Evolutionary conservation across 2,113 vertebrate species (phyloP), one percentile per base, ranked within the genome.

Genomic region (Antennarius striatus): DNA sequence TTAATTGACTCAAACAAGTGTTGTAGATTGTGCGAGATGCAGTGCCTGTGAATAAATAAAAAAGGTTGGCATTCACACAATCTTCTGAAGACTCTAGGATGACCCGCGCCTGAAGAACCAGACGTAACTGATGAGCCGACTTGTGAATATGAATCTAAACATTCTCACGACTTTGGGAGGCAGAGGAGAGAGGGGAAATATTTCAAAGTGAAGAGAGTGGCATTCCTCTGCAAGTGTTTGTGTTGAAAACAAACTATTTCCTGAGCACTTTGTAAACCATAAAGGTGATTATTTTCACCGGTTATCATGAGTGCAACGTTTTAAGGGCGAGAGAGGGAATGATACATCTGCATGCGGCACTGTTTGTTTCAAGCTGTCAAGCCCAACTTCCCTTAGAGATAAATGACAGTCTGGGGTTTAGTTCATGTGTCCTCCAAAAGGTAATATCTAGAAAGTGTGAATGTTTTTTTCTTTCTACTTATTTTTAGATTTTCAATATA

Each of bases 191-290:
- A 60, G 51, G 45, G 22, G 39, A 71, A 52, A 62, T 55, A 61
- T 81, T 74, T 81, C 66, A 73, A 51, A 80, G 48, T 56, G 55
- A 55, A 47, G 15, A 36, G 73, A 56, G 53, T 46, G 39, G 65
- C 46, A 71, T 42, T 71, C 51, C 46, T 17, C 51, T 68, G 51
- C 28, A 36, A 55, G 66, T 87, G 81, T 88, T 86, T 86, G 65
- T 62, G 64, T 32, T 73, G 36, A 80, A 71, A 40, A 56, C 73
- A 82, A 77, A 81, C 75, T 32, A 46, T 81, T 75, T 55, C 75
- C 57, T 4, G 30, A 29, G 49, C 56, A 46, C 29, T 73, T 30
- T 75, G 46, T 83, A 71, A 81, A 81, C 65, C 62, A 40, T 0
- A 11, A 11, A 59, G 56, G 63, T 64, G 57, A 73, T 67, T 59